Percentiles rank a stretch among this genome's conserved stretches.
phyloP scores from a whole-genome alignment of 2,888 invertebrate species.

The Hymenopus coronatus region DNA sequence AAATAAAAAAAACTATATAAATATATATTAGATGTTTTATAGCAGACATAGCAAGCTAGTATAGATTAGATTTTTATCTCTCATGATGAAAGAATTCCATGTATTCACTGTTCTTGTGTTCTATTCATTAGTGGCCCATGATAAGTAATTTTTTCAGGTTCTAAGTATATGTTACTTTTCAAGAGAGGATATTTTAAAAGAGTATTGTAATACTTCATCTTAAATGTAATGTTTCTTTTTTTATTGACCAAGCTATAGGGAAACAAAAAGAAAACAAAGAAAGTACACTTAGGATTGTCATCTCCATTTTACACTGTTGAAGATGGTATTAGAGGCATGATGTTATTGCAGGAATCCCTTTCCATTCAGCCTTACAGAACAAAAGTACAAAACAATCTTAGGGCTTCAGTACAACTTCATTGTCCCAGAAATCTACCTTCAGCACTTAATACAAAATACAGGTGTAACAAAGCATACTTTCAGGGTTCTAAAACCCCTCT shows the following conservation, averaged over 20 bases:
- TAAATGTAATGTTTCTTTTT: neutral
- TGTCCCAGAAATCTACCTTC: neutral
- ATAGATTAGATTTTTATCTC: conserved; percentile 1
- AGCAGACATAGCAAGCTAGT: conserved; percentile 2
- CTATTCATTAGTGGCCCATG: neutral
- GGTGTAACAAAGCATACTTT: neutral
- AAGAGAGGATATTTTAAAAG: neutral
- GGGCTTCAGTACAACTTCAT: conserved; percentile 17
- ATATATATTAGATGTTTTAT: neutral
- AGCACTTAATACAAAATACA: neutral
- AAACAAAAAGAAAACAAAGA: neutral
- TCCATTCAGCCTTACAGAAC: conserved; percentile 19
- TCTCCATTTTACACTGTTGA: conserved; percentile 10
- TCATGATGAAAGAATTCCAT: conserved; percentile 10
- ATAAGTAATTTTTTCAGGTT: neutral
- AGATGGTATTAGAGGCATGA: neutral
- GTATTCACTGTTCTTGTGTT: conserved; percentile 14
- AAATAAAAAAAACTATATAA: neutral
- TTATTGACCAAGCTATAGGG: neutral
- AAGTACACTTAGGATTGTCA: neutral
- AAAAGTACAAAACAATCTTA: conserved; percentile 27
- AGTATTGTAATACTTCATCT: neutral
- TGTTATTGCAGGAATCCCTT: neutral
- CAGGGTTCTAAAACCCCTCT: neutral
- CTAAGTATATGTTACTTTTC: neutral